Evolutionary conservation across 64 coral and sea anemone species (phyloP).

Genomic region (Pocillopora verrucosa): DNA sequence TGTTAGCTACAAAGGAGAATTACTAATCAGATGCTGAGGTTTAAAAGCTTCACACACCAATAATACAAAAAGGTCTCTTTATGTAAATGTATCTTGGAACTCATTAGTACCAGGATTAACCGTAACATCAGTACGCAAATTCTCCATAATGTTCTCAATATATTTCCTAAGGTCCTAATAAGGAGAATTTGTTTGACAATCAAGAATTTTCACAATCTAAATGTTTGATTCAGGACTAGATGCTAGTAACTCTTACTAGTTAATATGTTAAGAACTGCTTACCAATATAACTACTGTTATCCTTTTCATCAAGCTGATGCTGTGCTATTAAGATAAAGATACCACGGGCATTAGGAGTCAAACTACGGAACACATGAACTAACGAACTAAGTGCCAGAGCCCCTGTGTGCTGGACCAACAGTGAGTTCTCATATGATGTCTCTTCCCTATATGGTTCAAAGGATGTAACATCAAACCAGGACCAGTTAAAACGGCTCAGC

Average conservation of each 20-base stretch:
- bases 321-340: slow-evolving; percentile 83
- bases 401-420: slow-evolving; percentile 91
- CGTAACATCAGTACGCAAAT: too few relatives aligned
- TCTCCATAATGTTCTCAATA: too few relatives aligned
- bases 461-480: slow-evolving; percentile 98
- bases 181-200: too few relatives aligned
- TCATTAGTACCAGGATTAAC: too few relatives aligned
- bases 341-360: slow-evolving; percentile 90
- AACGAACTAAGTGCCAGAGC: slow-evolving; percentile 88
- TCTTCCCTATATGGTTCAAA: slow-evolving; percentile 95
- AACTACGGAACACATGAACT: slow-evolving; percentile 92
- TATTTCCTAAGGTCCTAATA: too few relatives aligned
- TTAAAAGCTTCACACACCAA: too few relatives aligned
- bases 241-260: background rate
- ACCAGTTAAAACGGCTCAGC: slow-evolving; percentile 91
- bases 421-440: slow-evolving; percentile 96
- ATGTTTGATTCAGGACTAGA: background rate
- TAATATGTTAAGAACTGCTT: background rate
- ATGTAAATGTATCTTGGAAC: too few relatives aligned
- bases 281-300: slow-evolving; percentile 88
- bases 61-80: too few relatives aligned
- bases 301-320: slow-evolving; percentile 81
- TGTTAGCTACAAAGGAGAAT: too few relatives aligned
- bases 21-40: too few relatives aligned
- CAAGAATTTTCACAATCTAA: too few relatives aligned